Evolutionary conservation across 1,140 invertebrate genomes (phyloP).

Genomic region (Mesaphorura yosii): DNA sequence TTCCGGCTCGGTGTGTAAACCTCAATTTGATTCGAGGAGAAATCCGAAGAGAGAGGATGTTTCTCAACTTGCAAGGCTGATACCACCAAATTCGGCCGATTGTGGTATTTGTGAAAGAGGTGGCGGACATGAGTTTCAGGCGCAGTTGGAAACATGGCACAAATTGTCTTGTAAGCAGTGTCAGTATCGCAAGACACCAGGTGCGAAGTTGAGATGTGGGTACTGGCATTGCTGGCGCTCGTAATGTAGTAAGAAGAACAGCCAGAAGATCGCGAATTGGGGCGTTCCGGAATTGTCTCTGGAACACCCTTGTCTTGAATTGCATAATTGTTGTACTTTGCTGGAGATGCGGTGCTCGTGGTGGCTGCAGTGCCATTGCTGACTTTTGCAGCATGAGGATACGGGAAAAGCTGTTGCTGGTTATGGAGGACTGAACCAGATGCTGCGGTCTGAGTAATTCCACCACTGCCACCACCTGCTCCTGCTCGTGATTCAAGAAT

Average conservation of each 20-base stretch:
- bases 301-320: neutral
- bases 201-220: slow-evolving; percentile 20
- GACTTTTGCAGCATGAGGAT: no score
- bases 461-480: no score
- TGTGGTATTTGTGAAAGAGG: slow-evolving; percentile 79
- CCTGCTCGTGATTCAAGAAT: slow-evolving; percentile 7
- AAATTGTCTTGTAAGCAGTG: slow-evolving; percentile 25
- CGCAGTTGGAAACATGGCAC: slow-evolving; percentile 25
- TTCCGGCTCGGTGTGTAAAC: slow-evolving; percentile 14
- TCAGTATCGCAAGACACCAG: slow-evolving; percentile 25
- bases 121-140: slow-evolving; percentile 72
- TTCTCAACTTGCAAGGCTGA: slow-evolving; percentile 86
- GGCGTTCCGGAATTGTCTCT: neutral
- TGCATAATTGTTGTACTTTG: no score
- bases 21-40: slow-evolving; percentile 13
- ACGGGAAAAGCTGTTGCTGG: neutral
- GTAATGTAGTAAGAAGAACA: slow-evolving; percentile 10
- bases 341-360: no score
- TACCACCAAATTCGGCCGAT: slow-evolving; percentile 80
- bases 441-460: no score
- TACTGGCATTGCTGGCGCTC: slow-evolving; percentile 9
- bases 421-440: slow-evolving; percentile 10
- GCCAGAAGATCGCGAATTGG: neutral
- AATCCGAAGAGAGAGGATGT: slow-evolving; percentile 63
- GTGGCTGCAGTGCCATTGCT: no score